Base-by-base conservation (phyloP, 23 tunicate genomes). In the Trididemnum clinides region DNA sequence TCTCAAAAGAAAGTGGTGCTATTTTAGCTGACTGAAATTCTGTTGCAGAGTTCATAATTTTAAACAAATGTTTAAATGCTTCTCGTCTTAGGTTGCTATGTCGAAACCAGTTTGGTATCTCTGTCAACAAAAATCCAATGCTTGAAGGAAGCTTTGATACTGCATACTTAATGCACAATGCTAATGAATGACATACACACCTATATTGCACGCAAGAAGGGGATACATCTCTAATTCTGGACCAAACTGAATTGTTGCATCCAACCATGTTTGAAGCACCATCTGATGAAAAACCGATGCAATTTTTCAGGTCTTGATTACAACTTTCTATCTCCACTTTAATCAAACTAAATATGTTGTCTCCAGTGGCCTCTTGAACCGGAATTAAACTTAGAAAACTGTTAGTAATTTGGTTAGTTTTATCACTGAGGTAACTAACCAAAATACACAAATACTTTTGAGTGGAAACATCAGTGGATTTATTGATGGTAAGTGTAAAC, bases 51-150 rank as follows among this genome's bases (percentile, higher is more conserved):
- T 80, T 80, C 85, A 80, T 80, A n/a, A n/a, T n/a, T n/a, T n/a
- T n/a, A n/a, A n/a, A n/a, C n/a, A n/a, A n/a, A n/a, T n/a, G n/a
- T n/a, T 62, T 6, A 10, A 10, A 20, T 21, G 22, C n/a, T 22
- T 23, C n/a, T 62, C 85, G 39, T 80, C 85, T 80, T 80, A 80
- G 71, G 6, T 23, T n/a, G n/a, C n/a, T n/a, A n/a, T n/a, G n/a
- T n/a, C n/a, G n/a, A n/a, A n/a, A n/a, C n/a, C n/a, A n/a, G n/a
- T n/a, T n/a, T n/a, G n/a, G n/a, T n/a, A n/a, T n/a, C n/a, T n/a
- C n/a, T n/a, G n/a, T n/a, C n/a, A 63, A 63, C n/a, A n/a, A n/a
- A n/a, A n/a, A n/a, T n/a, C n/a, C n/a, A n/a, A n/a, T n/a, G n/a
- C n/a, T 63, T 63, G 71, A 63, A 28, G 84, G 84, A 2, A 79